phyloP scores from a whole-genome alignment of 1,140 invertebrate species.

The Acromyrmex charruanus region DNA sequence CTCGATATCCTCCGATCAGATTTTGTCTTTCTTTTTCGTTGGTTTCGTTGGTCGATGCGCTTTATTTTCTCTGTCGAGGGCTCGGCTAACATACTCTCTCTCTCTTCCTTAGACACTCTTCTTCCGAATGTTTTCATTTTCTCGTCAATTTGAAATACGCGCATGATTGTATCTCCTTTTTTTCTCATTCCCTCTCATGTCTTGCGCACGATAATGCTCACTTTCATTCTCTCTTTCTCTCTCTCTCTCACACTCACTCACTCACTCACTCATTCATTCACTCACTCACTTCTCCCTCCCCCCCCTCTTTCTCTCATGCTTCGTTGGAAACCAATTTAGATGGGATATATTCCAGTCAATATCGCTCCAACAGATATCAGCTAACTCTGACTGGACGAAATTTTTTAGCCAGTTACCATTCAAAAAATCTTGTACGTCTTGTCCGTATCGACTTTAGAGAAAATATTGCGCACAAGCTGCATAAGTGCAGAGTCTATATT shows the following conservation, averaged over 20 bases:
- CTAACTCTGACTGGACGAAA: neutral
- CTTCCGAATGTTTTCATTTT: slow-evolving; percentile 42
- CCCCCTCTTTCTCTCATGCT: neutral
- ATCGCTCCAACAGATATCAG: neutral
- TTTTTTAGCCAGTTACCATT: neutral
- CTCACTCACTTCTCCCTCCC: no score
- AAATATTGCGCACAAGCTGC: slow-evolving; percentile 40
- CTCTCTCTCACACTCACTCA: neutral
- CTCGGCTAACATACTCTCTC: neutral
- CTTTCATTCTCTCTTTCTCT: neutral
- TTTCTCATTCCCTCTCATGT: neutral
- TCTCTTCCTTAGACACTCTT: neutral
- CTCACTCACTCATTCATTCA: neutral
- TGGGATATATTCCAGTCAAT: slow-evolving; percentile 14
- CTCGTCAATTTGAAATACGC: neutral
- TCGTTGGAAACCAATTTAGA: slow-evolving; percentile 65
- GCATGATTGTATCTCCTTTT: neutral
- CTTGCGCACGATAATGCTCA: slow-evolving; percentile 14
- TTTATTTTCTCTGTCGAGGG: slow-evolving; percentile 39
- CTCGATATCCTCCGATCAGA: slow-evolving; percentile 18
- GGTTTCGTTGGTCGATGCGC: neutral
- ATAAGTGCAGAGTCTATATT: slow-evolving; percentile 47
- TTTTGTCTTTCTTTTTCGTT: neutral
- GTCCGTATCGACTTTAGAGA: slow-evolving; percentile 1
- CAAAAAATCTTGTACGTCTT: slow-evolving; percentile 17